A percentile compares a stretch with the other conserved stretches of the same genome.
phyloP scores from a whole-genome alignment of 2,797 vertebrate genomes.

The Labroides dimidiatus region DNA sequence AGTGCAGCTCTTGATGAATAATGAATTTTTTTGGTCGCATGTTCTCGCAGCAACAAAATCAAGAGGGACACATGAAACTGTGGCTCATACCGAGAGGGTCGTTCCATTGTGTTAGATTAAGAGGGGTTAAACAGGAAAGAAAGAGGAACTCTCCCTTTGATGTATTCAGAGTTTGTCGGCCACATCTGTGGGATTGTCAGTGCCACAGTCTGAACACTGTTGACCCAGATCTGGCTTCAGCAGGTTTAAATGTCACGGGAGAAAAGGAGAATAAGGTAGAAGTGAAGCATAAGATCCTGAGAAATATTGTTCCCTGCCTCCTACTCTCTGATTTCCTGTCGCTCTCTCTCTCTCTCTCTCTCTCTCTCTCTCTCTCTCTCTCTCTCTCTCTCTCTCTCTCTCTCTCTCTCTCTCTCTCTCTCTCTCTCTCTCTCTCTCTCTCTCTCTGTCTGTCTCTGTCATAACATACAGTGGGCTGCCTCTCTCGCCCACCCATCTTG shows the following conservation, averaged over 20 bases:
- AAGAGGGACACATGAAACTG: constrained; percentile 46
- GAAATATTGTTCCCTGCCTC: constrained; percentile 42
- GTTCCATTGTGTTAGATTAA: constrained; percentile 45
- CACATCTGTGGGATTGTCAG: constrained; percentile 3
- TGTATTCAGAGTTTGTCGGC: constrained; percentile 1
- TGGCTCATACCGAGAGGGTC: constrained; percentile 27
- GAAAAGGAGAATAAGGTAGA: constrained; percentile 20
- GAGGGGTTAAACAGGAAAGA: constrained; percentile 17
- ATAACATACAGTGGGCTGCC: constrained; percentile 40
- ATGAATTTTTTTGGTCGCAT: constrained; percentile 46
- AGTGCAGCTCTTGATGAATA: constrained; percentile 66
- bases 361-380: constrained; percentile 30
- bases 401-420: constrained; percentile 31
- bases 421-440: constrained; percentile 15
- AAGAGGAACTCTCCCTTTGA: not conserved
- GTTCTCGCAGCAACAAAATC: constrained; percentile 47
- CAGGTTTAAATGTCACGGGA: constrained; percentile 17
- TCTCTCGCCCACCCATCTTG: constrained; percentile 61
- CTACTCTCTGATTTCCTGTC: constrained; percentile 33
- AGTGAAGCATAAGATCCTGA: constrained; percentile 34
- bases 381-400: constrained; percentile 21
- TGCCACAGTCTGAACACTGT: constrained; percentile 15
- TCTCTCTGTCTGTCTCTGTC: constrained; percentile 37
- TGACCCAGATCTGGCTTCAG: constrained; percentile 24
- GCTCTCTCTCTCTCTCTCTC: constrained; percentile 15